These are phyloP conservation scores for Hydropsyche tenuis DNA, from an alignment of 1,140 invertebrate genomes.

Conservation along the genomic window DNA sequence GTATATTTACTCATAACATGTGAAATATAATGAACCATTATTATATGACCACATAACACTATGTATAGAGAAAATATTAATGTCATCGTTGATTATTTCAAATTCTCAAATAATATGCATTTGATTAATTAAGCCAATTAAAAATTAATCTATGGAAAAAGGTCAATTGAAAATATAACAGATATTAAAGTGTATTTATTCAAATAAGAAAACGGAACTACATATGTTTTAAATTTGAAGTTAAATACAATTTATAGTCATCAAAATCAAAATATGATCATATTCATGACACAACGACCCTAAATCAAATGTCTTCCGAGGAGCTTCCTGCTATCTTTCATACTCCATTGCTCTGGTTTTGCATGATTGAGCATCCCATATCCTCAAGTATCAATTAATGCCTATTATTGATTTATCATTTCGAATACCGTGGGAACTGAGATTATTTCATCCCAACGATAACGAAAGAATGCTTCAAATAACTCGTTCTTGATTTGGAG, in stretches of 20 bases:
- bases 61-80: too few species aligned
- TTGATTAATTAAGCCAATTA: too few species aligned
- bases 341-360: constrained; percentile 26
- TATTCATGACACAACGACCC: neutral
- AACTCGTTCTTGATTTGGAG: too few species aligned
- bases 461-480: too few species aligned
- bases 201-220: neutral
- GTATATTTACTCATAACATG: too few species aligned
- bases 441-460: neutral
- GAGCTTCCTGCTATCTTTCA: constrained; percentile 30
- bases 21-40: too few species aligned
- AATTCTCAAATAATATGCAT: too few species aligned
- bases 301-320: constrained; percentile 12
- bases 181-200: neutral
- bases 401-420: constrained; percentile 27
- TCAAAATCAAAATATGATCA: neutral
- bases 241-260: neutral
- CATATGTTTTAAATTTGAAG: neutral
- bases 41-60: too few species aligned
- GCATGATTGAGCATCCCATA: constrained; percentile 9
- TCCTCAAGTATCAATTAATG: constrained; percentile 32
- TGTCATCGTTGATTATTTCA: too few species aligned
- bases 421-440: constrained; percentile 11
- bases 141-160: too few species aligned
- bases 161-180: too few species aligned